Evolutionary conservation across 2,888 invertebrate species (phyloP).

Genomic region (Tetropium fuscum): DNA sequence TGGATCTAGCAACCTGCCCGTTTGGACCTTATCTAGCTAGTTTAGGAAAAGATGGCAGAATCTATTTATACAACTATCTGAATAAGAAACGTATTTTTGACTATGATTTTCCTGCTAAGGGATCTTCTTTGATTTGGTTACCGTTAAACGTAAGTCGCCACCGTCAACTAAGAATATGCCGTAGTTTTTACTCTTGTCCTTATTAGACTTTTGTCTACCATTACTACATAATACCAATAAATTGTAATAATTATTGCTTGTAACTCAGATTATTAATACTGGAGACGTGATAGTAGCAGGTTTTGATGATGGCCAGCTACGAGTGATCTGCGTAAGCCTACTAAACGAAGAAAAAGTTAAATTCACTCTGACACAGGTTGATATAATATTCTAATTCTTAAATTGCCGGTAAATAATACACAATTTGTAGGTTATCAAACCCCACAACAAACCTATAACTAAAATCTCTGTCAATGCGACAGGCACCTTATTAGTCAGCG

Average conservation of each 20-base stretch:
- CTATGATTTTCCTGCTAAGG: conserved; percentile 71
- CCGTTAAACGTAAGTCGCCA: conserved; percentile 72
- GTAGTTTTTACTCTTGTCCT: too few species aligned
- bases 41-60: conserved; percentile 78
- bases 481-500: conserved; percentile 74
- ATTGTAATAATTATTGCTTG: neutral
- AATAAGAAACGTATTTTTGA: conserved; percentile 71
- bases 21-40: conserved; percentile 78
- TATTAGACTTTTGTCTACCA: too few species aligned
- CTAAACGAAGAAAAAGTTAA: conserved; percentile 25
- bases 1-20: conserved; percentile 77
- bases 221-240: neutral
- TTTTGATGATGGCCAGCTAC: conserved; percentile 79
- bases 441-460: conserved; percentile 75
- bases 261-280: conserved; percentile 65
- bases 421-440: conserved; percentile 71
- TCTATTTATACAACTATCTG: conserved; percentile 80
- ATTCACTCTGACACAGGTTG: conserved; percentile 38
- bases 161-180: too few species aligned
- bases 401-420: neutral
- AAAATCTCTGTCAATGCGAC: conserved; percentile 72
- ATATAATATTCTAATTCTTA: neutral
- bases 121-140: conserved; percentile 77
- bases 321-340: conserved; percentile 58
- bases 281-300: conserved; percentile 77